A percentile compares a stretch with the other conserved stretches of the same genome.
phyloP scores from a whole-genome alignment of 2,888 invertebrate genomes.

The Drosophila peninsularis region DNA sequence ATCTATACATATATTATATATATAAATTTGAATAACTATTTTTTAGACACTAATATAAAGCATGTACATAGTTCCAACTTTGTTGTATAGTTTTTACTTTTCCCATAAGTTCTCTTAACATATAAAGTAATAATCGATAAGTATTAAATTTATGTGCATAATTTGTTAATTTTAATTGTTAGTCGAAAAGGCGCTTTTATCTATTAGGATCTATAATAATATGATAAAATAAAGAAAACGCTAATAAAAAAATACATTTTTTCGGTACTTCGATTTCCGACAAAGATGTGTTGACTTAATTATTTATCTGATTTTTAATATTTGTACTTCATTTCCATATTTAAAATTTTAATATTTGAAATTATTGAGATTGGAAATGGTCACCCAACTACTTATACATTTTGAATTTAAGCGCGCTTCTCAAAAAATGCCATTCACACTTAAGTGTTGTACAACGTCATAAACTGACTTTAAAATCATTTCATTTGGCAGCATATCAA shows the following conservation, averaged over 20 bases:
- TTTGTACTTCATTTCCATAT: too few relatives aligned
- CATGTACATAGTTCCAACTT: slow-evolving; percentile 63
- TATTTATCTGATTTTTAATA: too few relatives aligned
- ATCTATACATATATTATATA: background rate
- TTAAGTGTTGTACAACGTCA: slow-evolving; percentile 12
- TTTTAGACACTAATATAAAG: slow-evolving; percentile 22
- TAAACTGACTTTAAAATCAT: background rate
- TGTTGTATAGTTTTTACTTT: slow-evolving; percentile 58
- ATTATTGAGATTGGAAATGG: too few relatives aligned
- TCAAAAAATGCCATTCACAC: background rate
- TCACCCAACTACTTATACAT: background rate
- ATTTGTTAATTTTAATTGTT: slow-evolving; percentile 73
- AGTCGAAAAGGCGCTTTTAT: slow-evolving; percentile 67
- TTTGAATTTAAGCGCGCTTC: slow-evolving; percentile 9
- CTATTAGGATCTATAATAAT: slow-evolving; percentile 56
- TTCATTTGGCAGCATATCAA: background rate
- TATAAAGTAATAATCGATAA: slow-evolving; percentile 18
- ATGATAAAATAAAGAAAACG: slow-evolving; percentile 48
- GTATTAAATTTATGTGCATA: slow-evolving; percentile 50
- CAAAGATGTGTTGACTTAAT: too few relatives aligned
- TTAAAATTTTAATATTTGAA: too few relatives aligned
- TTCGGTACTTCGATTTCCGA: too few relatives aligned
- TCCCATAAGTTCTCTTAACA: slow-evolving; percentile 58
- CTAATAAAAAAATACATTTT: too few relatives aligned
- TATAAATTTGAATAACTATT: slow-evolving; percentile 38